A percentile compares a stretch with the other conserved stretches of the same genome.
Conservation (phyloP, 2,797 vertebrate genomes). For the Otolemur crassicaudatus region DNA sequence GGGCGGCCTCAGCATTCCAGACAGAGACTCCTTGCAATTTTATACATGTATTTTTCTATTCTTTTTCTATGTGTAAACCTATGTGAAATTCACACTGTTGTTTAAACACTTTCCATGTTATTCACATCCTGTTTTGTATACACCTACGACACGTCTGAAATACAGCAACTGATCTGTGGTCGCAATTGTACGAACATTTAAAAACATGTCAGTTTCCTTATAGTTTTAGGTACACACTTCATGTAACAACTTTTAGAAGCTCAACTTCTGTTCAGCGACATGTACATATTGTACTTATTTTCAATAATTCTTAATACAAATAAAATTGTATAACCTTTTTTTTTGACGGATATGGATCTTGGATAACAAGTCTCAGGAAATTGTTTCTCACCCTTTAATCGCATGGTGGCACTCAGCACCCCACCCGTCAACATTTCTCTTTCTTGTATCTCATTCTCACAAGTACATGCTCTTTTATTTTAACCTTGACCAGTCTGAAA, state of each 20-base stretch:
- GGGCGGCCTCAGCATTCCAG: conserved; percentile 89
- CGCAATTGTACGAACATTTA: conserved; percentile 24
- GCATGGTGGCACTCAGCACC: not conserved
- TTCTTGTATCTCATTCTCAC: not conserved
- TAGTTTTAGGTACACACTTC: conserved; percentile 4
- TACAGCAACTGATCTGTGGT: conserved; percentile 1
- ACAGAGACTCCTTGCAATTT: conserved; percentile 89
- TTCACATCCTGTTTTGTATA: not conserved
- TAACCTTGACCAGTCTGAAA: not conserved
- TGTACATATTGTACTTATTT: conserved; percentile 66
- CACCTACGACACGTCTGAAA: not conserved
- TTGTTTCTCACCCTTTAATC: not conserved
- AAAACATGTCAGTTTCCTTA: conserved; percentile 39
- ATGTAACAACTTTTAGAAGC: conserved; percentile 42
- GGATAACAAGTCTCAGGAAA: conserved; percentile 18
- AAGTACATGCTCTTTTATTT: not conserved
- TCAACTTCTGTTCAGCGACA: conserved; percentile 79
- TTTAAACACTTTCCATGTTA: not conserved
- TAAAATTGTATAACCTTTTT: conserved; percentile 38
- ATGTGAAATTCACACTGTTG: conserved; percentile 49
- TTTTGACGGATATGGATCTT: not conserved
- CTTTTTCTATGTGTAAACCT: conserved; percentile 87
- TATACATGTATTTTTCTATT: conserved; percentile 94
- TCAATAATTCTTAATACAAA: conserved; percentile 55
- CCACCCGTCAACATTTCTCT: not conserved